Conservation (phyloP, 2,113 vertebrate genomes). For the Oryzias woworae region DNA sequence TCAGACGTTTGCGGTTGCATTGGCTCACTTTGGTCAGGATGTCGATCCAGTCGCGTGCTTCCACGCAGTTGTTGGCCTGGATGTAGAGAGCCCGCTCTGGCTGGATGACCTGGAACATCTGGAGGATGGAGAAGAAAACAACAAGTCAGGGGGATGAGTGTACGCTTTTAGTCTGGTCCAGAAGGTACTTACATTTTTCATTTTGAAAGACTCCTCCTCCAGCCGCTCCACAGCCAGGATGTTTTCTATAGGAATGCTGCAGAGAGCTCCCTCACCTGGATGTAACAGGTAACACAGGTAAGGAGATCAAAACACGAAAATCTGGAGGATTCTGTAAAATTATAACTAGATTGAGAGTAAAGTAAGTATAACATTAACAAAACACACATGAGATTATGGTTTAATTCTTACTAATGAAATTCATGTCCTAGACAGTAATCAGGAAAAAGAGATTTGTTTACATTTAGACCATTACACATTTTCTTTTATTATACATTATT, state of each 20-base stretch:
- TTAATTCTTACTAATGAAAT: no score
- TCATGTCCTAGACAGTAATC: no score
- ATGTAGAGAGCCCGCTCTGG: conserved; percentile 96
- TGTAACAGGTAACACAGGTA: conserved; percentile 22
- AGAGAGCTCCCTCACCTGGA: conserved; percentile 91
- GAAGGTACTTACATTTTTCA: conserved; percentile 93
- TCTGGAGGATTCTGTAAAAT: no score
- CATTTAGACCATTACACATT: no score
- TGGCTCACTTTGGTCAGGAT: conserved; percentile 98
- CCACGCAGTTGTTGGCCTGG: conserved; percentile 97
- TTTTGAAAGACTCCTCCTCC: conserved; percentile 98
- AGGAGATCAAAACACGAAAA: not conserved
- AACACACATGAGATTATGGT: no score
- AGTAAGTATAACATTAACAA: no score
- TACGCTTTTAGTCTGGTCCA: not conserved
- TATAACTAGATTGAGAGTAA: no score
- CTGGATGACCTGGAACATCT: conserved; percentile 99
- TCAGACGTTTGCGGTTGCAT: conserved; percentile 93
- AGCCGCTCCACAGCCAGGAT: conserved; percentile 95
- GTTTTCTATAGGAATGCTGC: conserved; percentile 97
- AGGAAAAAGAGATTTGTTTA: no score
- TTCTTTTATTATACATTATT: no score
- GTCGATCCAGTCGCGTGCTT: conserved; percentile 97
- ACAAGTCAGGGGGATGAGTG: not conserved
- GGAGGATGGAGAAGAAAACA: conserved; percentile 3